Evolutionary conservation across 2,797 vertebrate species (phyloP), one percentile per base, ranked within the genome.

Genomic region (Sciurus vulgaris): DNA sequence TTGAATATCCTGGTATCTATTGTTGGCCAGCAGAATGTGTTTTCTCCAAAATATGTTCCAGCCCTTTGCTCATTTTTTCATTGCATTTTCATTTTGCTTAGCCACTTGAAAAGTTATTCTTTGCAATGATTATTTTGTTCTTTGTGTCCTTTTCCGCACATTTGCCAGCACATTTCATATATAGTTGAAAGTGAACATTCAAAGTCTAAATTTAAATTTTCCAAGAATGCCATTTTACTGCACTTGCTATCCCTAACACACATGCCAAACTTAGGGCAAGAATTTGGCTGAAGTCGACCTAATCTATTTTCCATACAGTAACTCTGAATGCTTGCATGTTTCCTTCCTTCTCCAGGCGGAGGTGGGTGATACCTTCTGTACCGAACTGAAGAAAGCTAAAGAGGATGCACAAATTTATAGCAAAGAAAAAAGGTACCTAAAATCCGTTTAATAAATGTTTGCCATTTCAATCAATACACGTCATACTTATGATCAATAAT

Each of bases 261-360:
- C 20, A 33, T 11, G 22, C 7, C 20, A 33, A 44, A 79, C 14
- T 10, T 14, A 51, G 28, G 33, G 63, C 15, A 61, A 38, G 7
- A 44, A 24, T 82, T 76, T 67, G 33, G 6, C 41, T 82, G 72
- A 87, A 65, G 26, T 82, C 47, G 51, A 38, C 33, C 56, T 44
- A 84, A 81, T 76, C 73, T 91, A 84, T 76, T 73, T 91, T 91
- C 35, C 70, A n/a, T 9, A 65, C 13, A 56, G 33, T 84, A 35
- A 74, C 51, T 10, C 86, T 73, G 41, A 69, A 56, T 20, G 20
- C 63, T 5, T 30, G 41, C 54, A 56, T 91, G 5, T 6, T 73
- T 79, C 33, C 41, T 33, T 69, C 81, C 26, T 41, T 33, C 9
- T 5, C 54, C 93, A 85, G 3, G 20, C 12, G 41, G 26, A 56